Evolutionary conservation across 2,113 vertebrate genomes (phyloP).

Genomic region (Lepus timidus): DNA sequence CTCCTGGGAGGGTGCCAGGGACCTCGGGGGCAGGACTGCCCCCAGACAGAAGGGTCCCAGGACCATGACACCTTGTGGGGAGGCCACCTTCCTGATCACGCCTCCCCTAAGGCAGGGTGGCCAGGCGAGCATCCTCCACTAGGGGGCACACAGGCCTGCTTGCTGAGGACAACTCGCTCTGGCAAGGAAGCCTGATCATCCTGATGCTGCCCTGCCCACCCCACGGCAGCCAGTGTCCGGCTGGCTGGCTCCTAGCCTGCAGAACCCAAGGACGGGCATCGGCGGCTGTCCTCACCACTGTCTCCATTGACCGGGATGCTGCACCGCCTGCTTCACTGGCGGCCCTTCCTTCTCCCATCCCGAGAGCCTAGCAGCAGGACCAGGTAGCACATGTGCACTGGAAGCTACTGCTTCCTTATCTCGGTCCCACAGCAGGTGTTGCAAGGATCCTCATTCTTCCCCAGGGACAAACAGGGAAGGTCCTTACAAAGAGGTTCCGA

Average conservation of each 20-base stretch:
- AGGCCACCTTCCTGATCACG: not conserved
- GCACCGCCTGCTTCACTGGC: accelerated
- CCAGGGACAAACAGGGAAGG: not conserved
- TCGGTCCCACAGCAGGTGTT: too few relatives aligned
- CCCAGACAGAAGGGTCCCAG: not conserved
- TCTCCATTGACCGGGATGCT: accelerated
- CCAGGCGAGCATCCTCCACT: accelerated
- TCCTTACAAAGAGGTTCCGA: too few relatives aligned
- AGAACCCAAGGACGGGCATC: accelerated
- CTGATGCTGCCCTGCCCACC: accelerated
- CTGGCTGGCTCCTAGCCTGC: too few relatives aligned
- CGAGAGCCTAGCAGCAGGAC: not conserved
- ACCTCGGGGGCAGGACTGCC: too few relatives aligned
- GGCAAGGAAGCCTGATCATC: too few relatives aligned
- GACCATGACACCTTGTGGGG: not conserved
- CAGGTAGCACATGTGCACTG: too few relatives aligned
- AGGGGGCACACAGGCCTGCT: accelerated
- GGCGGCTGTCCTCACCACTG: accelerated
- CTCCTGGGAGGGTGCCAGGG: too few relatives aligned
- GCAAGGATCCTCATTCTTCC: not conserved
- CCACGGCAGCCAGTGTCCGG: accelerated
- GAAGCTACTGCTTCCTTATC: not conserved
- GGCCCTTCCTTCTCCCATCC: too few relatives aligned
- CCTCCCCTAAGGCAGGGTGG: not conserved
- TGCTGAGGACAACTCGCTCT: too few relatives aligned